Evolutionary conservation across 2,888 invertebrate species (phyloP), one percentile per base, ranked within the genome.

Genomic region (Meandrusa payeni): DNA sequence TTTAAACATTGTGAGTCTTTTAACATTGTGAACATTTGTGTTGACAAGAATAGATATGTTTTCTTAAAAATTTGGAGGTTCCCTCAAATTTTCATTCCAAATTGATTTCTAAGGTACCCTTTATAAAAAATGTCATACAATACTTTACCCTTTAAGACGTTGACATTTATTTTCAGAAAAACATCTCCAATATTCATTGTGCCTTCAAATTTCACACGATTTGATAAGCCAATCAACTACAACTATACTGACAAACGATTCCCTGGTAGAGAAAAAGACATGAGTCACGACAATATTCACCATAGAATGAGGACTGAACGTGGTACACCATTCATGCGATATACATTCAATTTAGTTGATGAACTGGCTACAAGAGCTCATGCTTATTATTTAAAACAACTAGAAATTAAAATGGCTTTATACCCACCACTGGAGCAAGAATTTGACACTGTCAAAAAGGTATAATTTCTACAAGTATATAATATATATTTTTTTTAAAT

Each of bases 141-240:
- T n/a, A n/a, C n/a, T n/a, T n/a, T n/a, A n/a, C n/a, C n/a, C n/a
- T n/a, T n/a, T n/a, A n/a, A n/a, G n/a, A n/a, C n/a, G n/a, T n/a
- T n/a, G n/a, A n/a, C n/a, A n/a, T n/a, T n/a, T n/a, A n/a, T n/a
- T 54, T 37, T 7, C 51, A 85, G 83, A 17, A 48, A 69, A 45
- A 66, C 72, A 31, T 82, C 90, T 2, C 91, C 92, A 1, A 74
- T 92, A 9, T 92, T 93, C 60, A 82, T 96, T 23, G 90, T 94
- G n/a, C 97, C 97, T 9, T 83, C 93, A 10, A 86, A 91, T 22
- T 97, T 96, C 73, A 93, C 95, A 13, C 90, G 95, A 51, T 91
- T 93, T 54, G 96, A 96, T 63, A 90, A 88, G 10, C 83, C 89
- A 3, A 75, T 79, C 26, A 64, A 66, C 50, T 79, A 85, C 57